Conservation (phyloP, 2,888 invertebrate genomes). For the Troglohyphantes excavatus region DNA sequence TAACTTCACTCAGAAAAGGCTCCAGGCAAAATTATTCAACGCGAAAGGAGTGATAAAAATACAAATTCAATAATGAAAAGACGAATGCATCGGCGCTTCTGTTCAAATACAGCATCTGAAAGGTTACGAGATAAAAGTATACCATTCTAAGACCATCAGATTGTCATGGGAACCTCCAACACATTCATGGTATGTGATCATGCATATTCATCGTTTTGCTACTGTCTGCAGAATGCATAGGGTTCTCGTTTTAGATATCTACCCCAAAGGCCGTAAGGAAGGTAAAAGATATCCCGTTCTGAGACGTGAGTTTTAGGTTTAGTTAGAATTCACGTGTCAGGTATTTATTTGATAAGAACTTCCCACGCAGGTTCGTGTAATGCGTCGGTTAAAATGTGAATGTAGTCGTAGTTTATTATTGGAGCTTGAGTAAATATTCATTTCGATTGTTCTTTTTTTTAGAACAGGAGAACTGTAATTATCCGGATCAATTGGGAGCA, state of each 20-base stretch:
- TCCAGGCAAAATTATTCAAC: too few relatives aligned
- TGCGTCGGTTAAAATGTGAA: too few relatives aligned
- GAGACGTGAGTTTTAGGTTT: too few relatives aligned
- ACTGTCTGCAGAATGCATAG: not conserved
- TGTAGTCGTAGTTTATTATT: too few relatives aligned
- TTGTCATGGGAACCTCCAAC: slow-evolving; percentile 25
- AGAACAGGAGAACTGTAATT: too few relatives aligned
- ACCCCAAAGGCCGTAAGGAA: not conserved
- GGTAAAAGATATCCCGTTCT: not conserved
- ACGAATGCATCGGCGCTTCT: not conserved
- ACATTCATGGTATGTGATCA: slow-evolving; percentile 38
- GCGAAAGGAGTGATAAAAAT: not conserved
- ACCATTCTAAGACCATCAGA: slow-evolving; percentile 20
- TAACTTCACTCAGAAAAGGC: too few relatives aligned
- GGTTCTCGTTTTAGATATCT: not conserved
- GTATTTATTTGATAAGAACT: too few relatives aligned
- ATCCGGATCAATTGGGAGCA: too few relatives aligned
- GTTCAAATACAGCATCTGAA: slow-evolving; percentile 32
- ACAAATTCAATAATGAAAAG: not conserved
- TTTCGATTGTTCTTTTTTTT: too few relatives aligned
- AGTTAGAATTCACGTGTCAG: too few relatives aligned
- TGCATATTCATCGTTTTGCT: slow-evolving; percentile 26
- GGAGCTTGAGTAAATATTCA: too few relatives aligned
- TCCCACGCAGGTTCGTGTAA: too few relatives aligned
- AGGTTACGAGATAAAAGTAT: slow-evolving; percentile 40